phyloP scores from a whole-genome alignment of 2,113 vertebrate species.

The Hyaena hyaena region DNA sequence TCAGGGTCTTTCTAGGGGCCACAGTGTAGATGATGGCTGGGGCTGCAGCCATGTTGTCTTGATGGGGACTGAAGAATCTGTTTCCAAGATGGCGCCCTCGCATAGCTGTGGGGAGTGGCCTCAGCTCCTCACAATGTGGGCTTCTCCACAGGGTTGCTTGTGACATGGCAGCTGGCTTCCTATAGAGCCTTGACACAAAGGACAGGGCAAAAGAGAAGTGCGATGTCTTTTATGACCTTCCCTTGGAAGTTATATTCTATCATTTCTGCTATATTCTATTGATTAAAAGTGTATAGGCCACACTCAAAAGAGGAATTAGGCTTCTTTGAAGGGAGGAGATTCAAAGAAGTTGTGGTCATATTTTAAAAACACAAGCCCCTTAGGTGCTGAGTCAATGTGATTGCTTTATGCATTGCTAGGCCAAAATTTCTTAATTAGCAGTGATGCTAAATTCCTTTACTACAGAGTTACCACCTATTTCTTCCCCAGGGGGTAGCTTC shows the following conservation, averaged over 20 bases:
- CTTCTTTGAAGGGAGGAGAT: not conserved
- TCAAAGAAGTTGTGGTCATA: conserved; percentile 14
- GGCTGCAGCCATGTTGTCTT: not conserved
- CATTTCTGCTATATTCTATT: not conserved
- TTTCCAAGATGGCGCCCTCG: not conserved
- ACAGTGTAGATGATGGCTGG: too few species aligned
- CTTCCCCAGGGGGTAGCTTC: not conserved
- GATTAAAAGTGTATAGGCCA: not conserved
- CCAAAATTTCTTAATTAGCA: not conserved
- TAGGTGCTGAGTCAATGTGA: not conserved
- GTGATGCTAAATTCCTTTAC: not conserved
- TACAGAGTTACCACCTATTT: not conserved
- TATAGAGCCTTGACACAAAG: not conserved
- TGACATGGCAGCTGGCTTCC: not conserved
- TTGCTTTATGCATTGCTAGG: not conserved
- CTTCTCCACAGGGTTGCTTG: not conserved
- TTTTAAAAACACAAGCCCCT: not conserved
- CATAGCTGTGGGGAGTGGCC: not conserved
- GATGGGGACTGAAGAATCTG: not conserved
- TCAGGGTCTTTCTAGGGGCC: not conserved
- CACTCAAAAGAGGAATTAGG: conserved; percentile 13
- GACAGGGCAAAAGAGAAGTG: not conserved
- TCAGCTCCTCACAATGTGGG: accelerated
- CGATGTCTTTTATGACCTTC: not conserved
- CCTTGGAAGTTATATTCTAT: not conserved